Evolutionary conservation across 2,888 invertebrate species (phyloP).

Genomic region (Ptilodon capucinus): DNA sequence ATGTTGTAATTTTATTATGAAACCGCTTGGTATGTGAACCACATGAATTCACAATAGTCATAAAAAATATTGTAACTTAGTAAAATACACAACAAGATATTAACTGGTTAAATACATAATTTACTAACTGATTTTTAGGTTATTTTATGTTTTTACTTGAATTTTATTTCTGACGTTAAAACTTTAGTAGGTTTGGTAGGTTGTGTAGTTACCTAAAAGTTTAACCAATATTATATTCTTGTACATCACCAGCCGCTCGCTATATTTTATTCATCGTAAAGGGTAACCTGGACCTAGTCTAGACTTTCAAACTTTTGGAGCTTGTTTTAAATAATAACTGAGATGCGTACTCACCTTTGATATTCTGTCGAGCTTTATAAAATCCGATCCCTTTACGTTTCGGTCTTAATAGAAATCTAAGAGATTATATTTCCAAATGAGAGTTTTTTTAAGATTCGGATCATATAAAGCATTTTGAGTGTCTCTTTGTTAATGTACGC

Average conservation of each 20-base stretch:
- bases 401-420: not conserved
- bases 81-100: too few species aligned
- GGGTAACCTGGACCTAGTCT: conserved; percentile 16
- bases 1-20: not conserved
- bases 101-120: too few species aligned
- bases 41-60: not conserved
- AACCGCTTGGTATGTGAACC: not conserved
- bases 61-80: too few species aligned
- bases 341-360: conserved; percentile 13
- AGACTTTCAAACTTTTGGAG: conserved; percentile 24
- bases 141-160: too few species aligned
- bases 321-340: conserved; percentile 21
- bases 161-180: too few species aligned
- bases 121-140: too few species aligned
- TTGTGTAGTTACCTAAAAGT: too few species aligned
- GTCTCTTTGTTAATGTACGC: too few species aligned
- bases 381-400: not conserved
- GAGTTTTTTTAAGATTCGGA: not conserved
- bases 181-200: too few species aligned
- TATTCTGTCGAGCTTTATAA: not conserved
- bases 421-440: not conserved
- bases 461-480: too few species aligned
- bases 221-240: conserved; percentile 4
- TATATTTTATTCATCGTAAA: conserved; percentile 25
- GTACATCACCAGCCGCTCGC: conserved; percentile 9